Conservation (phyloP, 2,797 vertebrate species). For the Sciurus carolinensis region DNA sequence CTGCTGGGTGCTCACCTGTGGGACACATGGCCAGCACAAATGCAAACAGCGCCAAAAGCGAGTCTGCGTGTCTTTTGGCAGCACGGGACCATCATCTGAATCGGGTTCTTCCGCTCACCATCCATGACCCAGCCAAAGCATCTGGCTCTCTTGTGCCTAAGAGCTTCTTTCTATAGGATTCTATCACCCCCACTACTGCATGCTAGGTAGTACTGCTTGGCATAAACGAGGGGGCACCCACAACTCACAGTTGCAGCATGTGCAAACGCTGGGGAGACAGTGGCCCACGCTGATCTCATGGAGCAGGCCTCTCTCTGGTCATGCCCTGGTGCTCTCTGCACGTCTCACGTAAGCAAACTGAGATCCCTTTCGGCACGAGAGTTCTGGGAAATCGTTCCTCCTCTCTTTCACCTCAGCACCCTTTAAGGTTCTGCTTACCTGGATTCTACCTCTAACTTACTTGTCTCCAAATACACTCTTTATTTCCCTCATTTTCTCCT, state of each 20-base stretch:
- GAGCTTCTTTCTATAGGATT: not conserved
- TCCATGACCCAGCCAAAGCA: not conserved
- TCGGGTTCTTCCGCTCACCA: not conserved
- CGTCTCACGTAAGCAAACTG: not conserved
- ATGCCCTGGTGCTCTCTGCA: not conserved
- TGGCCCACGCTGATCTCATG: accelerated
- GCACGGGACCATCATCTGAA: not conserved
- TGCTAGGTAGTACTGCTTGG: not conserved
- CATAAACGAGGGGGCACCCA: not conserved
- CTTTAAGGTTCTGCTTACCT: not conserved
- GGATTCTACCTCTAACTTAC: not conserved
- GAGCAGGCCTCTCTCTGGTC: not conserved
- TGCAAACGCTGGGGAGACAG: not conserved
- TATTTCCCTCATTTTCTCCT: not conserved
- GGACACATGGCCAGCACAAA: not conserved
- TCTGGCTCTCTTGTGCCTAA: not conserved
- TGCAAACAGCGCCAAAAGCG: not conserved
- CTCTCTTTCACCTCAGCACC: not conserved
- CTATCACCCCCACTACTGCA: not conserved
- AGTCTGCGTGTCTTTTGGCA: not conserved
- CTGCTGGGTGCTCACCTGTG: accelerated
- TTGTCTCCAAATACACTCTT: not conserved
- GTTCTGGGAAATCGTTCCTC: not conserved
- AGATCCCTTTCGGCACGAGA: not conserved
- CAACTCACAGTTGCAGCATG: not conserved